Conservation (phyloP, 2,797 vertebrate species). For the Oreochromis mossambicus region DNA sequence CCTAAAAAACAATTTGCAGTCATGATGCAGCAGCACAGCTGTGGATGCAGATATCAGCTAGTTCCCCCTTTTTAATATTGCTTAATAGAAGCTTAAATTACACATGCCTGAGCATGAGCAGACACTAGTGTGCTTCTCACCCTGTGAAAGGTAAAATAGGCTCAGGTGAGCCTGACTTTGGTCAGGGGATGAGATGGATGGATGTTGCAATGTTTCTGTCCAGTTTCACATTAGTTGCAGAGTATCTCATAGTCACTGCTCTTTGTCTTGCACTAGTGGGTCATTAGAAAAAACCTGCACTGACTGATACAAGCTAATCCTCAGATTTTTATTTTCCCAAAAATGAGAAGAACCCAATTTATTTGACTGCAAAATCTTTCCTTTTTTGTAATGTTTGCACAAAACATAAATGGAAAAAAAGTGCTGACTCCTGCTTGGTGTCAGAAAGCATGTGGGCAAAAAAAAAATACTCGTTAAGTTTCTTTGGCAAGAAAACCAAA, state of each 20-base stretch:
- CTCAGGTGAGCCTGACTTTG: not conserved
- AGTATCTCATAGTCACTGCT: fast-evolving
- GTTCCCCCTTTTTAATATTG: fast-evolving
- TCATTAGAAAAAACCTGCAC: not conserved
- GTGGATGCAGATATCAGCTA: not conserved
- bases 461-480: fast-evolving
- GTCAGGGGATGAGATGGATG: not conserved
- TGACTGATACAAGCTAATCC: not conserved
- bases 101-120: not conserved
- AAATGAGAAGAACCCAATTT: fast-evolving
- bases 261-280: not conserved
- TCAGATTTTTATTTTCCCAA: not conserved
- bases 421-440: not conserved
- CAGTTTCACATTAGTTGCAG: not conserved
- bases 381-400: not conserved
- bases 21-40: not conserved
- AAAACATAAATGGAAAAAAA: not conserved
- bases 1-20: not conserved
- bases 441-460: not conserved
- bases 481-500: not conserved
- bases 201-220: not conserved
- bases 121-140: not conserved
- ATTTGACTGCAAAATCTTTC: not conserved
- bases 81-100: not conserved
- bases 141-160: not conserved